Base-by-base conservation (phyloP, 2,888 invertebrate species). In the Standfussiana lucernea region DNA sequence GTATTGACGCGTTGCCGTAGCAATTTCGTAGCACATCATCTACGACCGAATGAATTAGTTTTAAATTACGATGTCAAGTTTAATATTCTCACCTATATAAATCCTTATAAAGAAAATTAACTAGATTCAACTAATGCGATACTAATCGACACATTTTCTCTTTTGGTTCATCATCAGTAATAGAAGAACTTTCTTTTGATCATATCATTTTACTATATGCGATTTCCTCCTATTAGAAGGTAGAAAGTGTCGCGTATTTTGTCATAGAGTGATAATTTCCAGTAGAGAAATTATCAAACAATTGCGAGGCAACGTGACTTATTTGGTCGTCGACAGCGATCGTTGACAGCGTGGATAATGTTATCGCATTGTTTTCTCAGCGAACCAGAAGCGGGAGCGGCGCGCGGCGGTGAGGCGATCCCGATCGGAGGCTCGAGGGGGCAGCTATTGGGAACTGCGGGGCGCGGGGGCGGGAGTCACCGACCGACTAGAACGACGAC, bases 301-400 rank as follows among this genome's bases (percentile, higher is more conserved):
- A 89, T 89, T 76, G 83, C 82, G 69, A 67, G 45, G 65, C 90
- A 83, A 91, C 93, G 92, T 93, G 93, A 93, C 92, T 92, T 91
- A 92, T 90, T 91, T 84, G 88, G 84, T 86, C 91, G 90, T 92
- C 91, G 92, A 93, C 93, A 91, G 93, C 94, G 92, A 73, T 86
- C 91, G 89, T 92, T 92, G 93, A 94, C 93, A 92, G 93, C 94
- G 93, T 94, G 90, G 89, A 92, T 93, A 94, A 94, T 93, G 89
- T 90, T 89, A 91, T 91, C 83, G 86, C 89, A 92, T 92, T 93
- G 92, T 94, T 92, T 92, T 92, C 88, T 91, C 85, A 87, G 84
- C 73, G 85, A 81, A 85, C 80, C 83, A 85, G 85, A 84, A 90
- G 89, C 89, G 91, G 91, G 89, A 92, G 89, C 84, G 59, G 64